These are phyloP conservation scores for Drosophila santomea DNA, from an alignment of 1,140 invertebrate species.

Conservation along the genomic window DNA sequence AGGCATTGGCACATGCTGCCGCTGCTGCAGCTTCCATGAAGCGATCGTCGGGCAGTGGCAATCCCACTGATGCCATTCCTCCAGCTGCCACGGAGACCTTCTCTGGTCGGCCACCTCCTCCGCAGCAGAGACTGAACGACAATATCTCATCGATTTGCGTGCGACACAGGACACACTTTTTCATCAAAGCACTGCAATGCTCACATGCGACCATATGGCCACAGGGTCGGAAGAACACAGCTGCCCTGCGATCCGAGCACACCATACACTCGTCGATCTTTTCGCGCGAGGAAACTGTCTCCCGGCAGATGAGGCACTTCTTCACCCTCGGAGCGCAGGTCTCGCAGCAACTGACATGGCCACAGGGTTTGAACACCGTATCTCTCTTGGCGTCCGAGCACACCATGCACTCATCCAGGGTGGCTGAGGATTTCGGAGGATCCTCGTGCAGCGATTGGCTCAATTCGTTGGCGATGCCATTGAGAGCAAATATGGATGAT, in stretches of 20 bases:
- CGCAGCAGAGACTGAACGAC: constrained; percentile 89
- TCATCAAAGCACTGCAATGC: constrained; percentile 96
- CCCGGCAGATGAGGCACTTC: constrained; percentile 97
- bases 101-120: constrained; percentile 86
- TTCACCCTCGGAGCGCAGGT: constrained; percentile 96
- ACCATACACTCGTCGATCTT: constrained; percentile 98
- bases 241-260: constrained; percentile 96
- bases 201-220: constrained; percentile 98
- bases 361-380: constrained; percentile 93
- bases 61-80: neutral
- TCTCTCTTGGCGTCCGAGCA: constrained; percentile 97
- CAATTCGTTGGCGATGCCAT: constrained; percentile 53
- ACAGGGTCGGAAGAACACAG: constrained; percentile 96
- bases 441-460: constrained; percentile 66
- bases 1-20: constrained; percentile 69
- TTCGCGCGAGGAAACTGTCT: constrained; percentile 90
- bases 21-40: constrained; percentile 51
- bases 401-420: constrained; percentile 96
- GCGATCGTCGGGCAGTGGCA: constrained; percentile 43
- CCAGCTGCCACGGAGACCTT: constrained; percentile 82
- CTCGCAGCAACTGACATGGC: constrained; percentile 96
- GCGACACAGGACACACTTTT: constrained; percentile 97
- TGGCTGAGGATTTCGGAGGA: constrained; percentile 64
- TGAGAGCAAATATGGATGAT: constrained; percentile 47
- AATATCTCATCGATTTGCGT: constrained; percentile 93